Evolutionary conservation across 2,113 vertebrate genomes (phyloP).

Genomic region (Mesocricetus auratus): DNA sequence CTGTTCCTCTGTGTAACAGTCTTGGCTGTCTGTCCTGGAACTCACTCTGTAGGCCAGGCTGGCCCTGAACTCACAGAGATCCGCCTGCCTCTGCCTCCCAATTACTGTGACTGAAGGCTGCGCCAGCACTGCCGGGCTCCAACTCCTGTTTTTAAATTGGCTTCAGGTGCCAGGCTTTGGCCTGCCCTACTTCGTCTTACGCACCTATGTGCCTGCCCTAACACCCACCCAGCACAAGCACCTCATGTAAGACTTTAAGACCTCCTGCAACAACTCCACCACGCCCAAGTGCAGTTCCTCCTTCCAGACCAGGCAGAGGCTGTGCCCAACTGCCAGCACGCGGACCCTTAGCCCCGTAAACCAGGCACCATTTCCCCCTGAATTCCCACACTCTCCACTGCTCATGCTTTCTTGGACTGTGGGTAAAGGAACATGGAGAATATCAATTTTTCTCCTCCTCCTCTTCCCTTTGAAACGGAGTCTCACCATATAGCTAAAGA

Average conservation of each 20-base stretch:
- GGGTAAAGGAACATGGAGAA: not conserved
- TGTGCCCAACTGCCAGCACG: not conserved
- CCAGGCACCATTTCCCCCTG: not conserved
- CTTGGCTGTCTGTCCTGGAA: no score
- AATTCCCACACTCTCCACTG: not conserved
- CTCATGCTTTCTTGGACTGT: not conserved
- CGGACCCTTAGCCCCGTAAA: not conserved
- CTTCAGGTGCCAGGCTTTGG: not conserved
- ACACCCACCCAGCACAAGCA: not conserved
- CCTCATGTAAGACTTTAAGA: not conserved
- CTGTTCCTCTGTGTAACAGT: no score
- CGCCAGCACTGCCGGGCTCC: no score
- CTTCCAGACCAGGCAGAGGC: not conserved
- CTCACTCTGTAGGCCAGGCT: no score
- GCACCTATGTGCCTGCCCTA: not conserved
- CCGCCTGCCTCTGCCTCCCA: no score
- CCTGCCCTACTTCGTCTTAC: not conserved
- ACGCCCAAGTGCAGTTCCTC: not conserved
- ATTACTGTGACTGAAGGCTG: no score
- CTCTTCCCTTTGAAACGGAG: not conserved
- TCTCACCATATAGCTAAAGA: not conserved
- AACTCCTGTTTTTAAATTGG: not conserved
- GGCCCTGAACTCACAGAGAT: no score
- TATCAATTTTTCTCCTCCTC: not conserved
- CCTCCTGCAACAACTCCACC: not conserved